These are phyloP conservation scores for Psettodes erumei DNA, from an alignment of 2,113 vertebrate genomes.

Conservation along the genomic window DNA sequence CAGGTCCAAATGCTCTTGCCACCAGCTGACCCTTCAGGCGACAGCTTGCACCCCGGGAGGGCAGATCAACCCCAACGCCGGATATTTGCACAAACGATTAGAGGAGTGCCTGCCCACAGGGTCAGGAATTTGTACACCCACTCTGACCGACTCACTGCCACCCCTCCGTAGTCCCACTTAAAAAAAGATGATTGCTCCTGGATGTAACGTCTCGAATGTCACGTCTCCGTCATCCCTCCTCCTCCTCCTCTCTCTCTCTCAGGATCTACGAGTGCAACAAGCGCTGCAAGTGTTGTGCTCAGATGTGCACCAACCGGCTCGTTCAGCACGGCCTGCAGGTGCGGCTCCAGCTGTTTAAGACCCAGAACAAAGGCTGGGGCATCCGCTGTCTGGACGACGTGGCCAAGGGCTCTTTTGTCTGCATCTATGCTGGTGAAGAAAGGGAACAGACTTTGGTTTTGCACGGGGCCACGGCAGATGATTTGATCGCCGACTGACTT, in stretches of 20 bases:
- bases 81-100: conserved; percentile 92
- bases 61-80: conserved; percentile 89
- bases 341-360: conserved; percentile 97
- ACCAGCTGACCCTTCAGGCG: conserved; percentile 94
- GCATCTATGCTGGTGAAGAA: conserved; percentile 93
- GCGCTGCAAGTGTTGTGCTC: conserved; percentile 88
- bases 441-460: not conserved
- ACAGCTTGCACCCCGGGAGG: conserved; percentile 93
- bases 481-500: not conserved
- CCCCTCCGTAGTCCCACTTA: not conserved
- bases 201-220: not conserved
- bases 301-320: conserved; percentile 95
- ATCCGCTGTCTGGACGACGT: conserved; percentile 97
- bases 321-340: conserved; percentile 97
- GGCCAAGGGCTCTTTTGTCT: conserved; percentile 96
- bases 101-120: conserved; percentile 97
- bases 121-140: conserved; percentile 76
- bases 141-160: not conserved
- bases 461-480: not conserved
- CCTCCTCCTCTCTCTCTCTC: conserved; percentile 11
- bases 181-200: conserved; percentile 18
- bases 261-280: conserved; percentile 98
- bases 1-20: conserved; percentile 95
- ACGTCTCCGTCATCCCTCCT: not conserved
- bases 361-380: conserved; percentile 98